Conservation (phyloP, 2,797 vertebrate genomes). For the Pseudochromis fuscus region DNA sequence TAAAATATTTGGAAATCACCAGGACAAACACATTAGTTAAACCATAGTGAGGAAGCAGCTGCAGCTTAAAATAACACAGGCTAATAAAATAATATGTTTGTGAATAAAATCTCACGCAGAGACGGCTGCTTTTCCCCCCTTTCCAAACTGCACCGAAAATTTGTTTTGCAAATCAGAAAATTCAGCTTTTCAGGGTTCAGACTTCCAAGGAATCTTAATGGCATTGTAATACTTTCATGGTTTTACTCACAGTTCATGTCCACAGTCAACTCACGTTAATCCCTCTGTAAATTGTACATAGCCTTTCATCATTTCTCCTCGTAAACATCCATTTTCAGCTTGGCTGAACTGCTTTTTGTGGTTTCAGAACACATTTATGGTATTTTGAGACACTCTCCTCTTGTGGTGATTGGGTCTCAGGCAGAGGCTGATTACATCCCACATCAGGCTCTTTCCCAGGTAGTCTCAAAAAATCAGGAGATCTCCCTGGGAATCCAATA, state of each 20-base stretch:
- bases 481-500: slow-evolving; percentile 47
- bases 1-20: slow-evolving; percentile 11
- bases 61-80: not conserved
- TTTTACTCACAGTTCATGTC: slow-evolving; percentile 48
- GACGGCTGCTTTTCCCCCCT: not conserved
- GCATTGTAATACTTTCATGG: slow-evolving; percentile 26
- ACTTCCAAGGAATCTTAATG: slow-evolving; percentile 30
- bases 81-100: too few species aligned
- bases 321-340: slow-evolving; percentile 65
- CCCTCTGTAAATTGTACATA: slow-evolving; percentile 42
- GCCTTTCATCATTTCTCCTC: slow-evolving; percentile 40
- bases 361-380: slow-evolving; percentile 59
- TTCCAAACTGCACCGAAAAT: not conserved
- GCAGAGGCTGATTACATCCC: slow-evolving; percentile 72
- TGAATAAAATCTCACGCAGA: not conserved
- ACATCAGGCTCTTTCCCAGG: slow-evolving; percentile 57
- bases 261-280: slow-evolving; percentile 51
- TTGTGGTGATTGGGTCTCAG: slow-evolving; percentile 69
- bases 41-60: not conserved
- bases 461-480: slow-evolving; percentile 62
- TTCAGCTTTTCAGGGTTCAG: slow-evolving; percentile 4
- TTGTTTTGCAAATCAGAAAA: slow-evolving; percentile 9
- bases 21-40: slow-evolving; percentile 26
- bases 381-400: slow-evolving; percentile 57
- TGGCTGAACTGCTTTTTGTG: slow-evolving; percentile 50